Base-by-base conservation (phyloP, 2,113 vertebrate species). In the Nycticorax nycticorax region DNA sequence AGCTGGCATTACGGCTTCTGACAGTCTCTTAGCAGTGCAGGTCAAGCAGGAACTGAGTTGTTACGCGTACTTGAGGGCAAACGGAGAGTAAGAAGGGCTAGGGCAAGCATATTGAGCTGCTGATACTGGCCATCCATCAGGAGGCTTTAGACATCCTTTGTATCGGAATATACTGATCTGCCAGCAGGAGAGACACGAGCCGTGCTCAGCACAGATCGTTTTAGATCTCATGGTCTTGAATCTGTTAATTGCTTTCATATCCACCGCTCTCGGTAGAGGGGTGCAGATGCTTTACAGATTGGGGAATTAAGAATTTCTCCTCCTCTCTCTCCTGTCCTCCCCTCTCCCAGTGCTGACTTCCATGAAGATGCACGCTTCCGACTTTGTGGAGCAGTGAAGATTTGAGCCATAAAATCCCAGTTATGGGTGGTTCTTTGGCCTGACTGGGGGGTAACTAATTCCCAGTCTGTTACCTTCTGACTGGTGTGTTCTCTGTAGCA, bases 191-290 rank as follows among this genome's bases (percentile, higher is more conserved):
- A 26, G 24, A 47, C 6, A 5, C 12, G 68, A 68, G n/a, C 75
- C 1, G 5, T 2, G 19, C 35, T 59, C 37, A 47, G 47, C 48
- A 18, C 53, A 24, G 33, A 1, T 4, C 0, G 0, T 5, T 88
- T 78, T 41, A 33, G 45, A 22, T n/a, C 35, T 56, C 2, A 0
- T 32, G 14, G 7, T 41, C 7, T 20, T 32, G 33, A 30, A 26
- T 30, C 66, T 45, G 11, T 14, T 68, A 4, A 45, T 74, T 35
- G 32, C 27, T 63, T 62, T 55, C 63, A 22, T 3, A 33, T 32
- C 69, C 73, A 41, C 14, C 39, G 1, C 39, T 37, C 3, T 2
- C 24, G 32, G 7, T 26, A 11, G 45, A 60, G 69, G 41, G 32
- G 13, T 17, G 11, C 18, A 48, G 60, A 8, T 74, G 43, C 56